A percentile compares a stretch with the other conserved stretches of the same genome.
phyloP scores from a whole-genome alignment of 1,140 invertebrate genomes.

The Pseudomyrmex pallidus region DNA sequence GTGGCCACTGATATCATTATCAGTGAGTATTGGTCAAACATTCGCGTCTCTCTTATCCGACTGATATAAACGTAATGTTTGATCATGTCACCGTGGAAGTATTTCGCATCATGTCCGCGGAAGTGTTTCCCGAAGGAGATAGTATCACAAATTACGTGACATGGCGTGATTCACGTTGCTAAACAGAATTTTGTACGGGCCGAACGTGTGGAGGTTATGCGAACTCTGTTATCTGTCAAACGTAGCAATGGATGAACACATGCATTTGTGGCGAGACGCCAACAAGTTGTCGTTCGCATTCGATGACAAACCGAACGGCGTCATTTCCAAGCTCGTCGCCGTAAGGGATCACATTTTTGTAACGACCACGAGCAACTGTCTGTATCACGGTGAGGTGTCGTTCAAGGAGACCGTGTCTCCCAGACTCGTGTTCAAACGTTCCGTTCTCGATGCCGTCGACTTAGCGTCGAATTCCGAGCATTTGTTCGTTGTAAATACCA shows the following conservation, averaged over 20 bases:
- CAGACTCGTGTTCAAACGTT: constrained; percentile 70
- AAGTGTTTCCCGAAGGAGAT: constrained; percentile 42
- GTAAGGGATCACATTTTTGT: constrained; percentile 80
- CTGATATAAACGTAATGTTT: neutral
- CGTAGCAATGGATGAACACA: constrained; percentile 77
- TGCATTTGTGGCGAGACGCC: constrained; percentile 81
- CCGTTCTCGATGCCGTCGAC: constrained; percentile 85
- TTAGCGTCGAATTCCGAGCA: constrained; percentile 87
- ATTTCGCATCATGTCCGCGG: neutral
- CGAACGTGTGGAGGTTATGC: constrained; percentile 70
- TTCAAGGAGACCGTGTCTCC: constrained; percentile 44
- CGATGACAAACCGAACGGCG: constrained; percentile 76
- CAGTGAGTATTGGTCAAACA: no score
- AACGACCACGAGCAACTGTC: constrained; percentile 75
- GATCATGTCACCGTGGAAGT: constrained; percentile 66
- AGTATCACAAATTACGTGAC: constrained; percentile 76
- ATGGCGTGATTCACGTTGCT: constrained; percentile 57
- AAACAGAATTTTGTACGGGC: constrained; percentile 34
- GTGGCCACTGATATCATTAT: no score
- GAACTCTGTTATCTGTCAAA: constrained; percentile 68
- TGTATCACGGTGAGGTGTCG: constrained; percentile 79
- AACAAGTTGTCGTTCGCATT: constrained; percentile 77
- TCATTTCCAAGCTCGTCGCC: constrained; percentile 78
- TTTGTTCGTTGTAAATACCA: constrained; percentile 87
- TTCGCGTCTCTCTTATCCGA: no score